Evolutionary conservation across 2,888 invertebrate species (phyloP).

Genomic region (Apamea epomidion): DNA sequence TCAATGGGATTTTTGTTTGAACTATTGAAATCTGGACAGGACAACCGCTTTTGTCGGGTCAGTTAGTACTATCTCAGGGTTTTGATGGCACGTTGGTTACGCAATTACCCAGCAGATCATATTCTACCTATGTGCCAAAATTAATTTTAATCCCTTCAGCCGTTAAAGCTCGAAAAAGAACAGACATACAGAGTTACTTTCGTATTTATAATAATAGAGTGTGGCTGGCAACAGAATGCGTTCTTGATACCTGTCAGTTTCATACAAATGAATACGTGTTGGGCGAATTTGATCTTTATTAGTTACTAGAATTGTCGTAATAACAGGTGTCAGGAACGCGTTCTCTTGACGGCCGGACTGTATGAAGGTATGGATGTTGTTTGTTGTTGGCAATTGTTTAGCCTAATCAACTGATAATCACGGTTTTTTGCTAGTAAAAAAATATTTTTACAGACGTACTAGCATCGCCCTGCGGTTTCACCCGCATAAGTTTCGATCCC

Average conservation of each 20-base stretch:
- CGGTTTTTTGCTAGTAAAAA: background rate
- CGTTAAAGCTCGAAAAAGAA: background rate
- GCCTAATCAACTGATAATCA: background rate
- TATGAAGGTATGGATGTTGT: background rate
- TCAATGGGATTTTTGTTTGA: background rate
- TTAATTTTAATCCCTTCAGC: background rate
- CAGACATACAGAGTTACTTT: background rate
- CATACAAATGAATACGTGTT: no score
- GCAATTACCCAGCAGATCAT: no score
- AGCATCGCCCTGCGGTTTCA: no score
- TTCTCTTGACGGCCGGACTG: no score
- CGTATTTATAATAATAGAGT: background rate
- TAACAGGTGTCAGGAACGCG: no score
- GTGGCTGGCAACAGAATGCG: no score
- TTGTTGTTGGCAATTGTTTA: background rate
- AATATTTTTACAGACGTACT: background rate
- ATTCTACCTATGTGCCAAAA: background rate
- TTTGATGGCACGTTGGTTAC: background rate
- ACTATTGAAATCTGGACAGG: background rate
- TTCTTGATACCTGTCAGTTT: no score
- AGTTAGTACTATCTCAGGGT: background rate
- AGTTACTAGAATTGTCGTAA: no score
- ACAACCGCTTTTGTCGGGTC: background rate
- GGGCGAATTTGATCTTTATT: no score
- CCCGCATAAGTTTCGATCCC: no score